Conservation (phyloP, 2,113 vertebrate species). For the Leptobrachium leishanense region DNA sequence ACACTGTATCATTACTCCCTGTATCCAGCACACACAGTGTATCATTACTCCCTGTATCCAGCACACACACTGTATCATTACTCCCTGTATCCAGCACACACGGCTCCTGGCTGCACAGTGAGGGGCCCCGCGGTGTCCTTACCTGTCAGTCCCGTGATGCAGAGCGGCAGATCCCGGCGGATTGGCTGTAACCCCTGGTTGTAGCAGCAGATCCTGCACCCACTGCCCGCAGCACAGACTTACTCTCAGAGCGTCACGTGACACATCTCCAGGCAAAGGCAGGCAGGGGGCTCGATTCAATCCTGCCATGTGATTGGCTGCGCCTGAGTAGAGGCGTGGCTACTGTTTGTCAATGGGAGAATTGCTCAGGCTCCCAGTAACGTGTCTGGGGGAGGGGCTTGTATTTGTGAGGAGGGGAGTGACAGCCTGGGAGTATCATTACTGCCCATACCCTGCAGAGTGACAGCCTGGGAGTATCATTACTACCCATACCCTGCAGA, state of each 20-base stretch:
- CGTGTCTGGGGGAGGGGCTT: too few species aligned
- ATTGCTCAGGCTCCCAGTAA: neutral
- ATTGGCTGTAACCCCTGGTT: slow-evolving; percentile 10
- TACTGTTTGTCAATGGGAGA: slow-evolving; percentile 59
- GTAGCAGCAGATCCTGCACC: slow-evolving; percentile 56
- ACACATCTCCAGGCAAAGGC: slow-evolving; percentile 68
- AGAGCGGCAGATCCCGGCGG: slow-evolving; percentile 20
- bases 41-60: too few species aligned
- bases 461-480: too few species aligned
- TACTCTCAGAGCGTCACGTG: slow-evolving; percentile 63
- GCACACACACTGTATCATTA: neutral
- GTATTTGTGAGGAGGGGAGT: too few species aligned
- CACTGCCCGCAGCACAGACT: slow-evolving; percentile 64
- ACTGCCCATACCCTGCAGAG: too few species aligned
- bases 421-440: too few species aligned
- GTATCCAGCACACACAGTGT: too few species aligned
- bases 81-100: slow-evolving; percentile 23
- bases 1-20: too few species aligned
- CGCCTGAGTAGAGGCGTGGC: slow-evolving; percentile 58
- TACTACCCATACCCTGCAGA: too few species aligned
- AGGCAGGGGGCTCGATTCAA: slow-evolving; percentile 84
- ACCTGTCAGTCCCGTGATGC: slow-evolving; percentile 35
- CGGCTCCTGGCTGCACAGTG: neutral
- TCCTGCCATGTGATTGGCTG: slow-evolving; percentile 71
- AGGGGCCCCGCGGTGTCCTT: neutral